Conservation (phyloP, 2,113 vertebrate genomes). For the Rattus rattus region DNA sequence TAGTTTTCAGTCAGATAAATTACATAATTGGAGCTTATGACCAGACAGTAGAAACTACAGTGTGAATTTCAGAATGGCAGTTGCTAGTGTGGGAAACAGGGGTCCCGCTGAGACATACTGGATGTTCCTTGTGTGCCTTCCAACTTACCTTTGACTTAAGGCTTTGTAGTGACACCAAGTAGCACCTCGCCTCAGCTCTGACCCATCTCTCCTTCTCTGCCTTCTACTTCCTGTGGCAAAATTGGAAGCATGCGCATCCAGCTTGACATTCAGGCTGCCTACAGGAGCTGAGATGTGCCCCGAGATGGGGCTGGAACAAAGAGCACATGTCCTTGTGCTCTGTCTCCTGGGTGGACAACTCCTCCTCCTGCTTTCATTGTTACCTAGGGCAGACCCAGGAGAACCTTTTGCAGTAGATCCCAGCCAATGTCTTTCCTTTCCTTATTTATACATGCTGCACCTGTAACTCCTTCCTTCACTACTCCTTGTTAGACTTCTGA, state of each 20-base stretch:
- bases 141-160: background rate
- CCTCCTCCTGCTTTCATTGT: background rate
- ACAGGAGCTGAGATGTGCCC: background rate
- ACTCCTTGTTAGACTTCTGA: background rate
- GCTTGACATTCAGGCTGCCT: background rate
- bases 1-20: background rate
- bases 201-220: background rate
- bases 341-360: background rate
- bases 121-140: background rate
- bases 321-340: background rate
- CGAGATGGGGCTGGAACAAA: background rate
- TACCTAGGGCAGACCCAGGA: background rate
- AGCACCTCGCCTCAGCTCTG: background rate
- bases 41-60: background rate
- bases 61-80: background rate
- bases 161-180: background rate
- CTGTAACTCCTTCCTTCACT: background rate
- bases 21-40: background rate
- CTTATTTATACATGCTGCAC: background rate
- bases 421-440: background rate
- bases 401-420: rapidly evolving
- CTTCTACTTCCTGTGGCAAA: rapidly evolving
- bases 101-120: rapidly evolving
- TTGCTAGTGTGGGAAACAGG: background rate
- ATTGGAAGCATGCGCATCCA: background rate